Evolutionary conservation across 2,113 vertebrate genomes (phyloP).

Genomic region (Serilophus lunatus): DNA sequence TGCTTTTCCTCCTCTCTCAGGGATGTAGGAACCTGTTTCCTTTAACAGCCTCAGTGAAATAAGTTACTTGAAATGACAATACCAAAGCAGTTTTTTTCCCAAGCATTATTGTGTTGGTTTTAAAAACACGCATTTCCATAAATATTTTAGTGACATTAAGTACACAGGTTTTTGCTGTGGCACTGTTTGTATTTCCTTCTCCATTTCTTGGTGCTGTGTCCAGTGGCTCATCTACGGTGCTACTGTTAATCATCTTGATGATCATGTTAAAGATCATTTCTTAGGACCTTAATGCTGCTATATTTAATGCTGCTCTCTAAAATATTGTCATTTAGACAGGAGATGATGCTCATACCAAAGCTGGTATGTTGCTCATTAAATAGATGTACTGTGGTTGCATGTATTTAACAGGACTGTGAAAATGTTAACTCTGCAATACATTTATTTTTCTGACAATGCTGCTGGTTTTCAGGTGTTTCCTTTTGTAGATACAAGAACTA

Average conservation of each 20-base stretch:
- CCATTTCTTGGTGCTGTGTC: background rate
- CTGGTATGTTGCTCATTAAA: background rate
- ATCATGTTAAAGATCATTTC: background rate
- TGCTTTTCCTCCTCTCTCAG: background rate
- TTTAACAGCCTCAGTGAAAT: background rate
- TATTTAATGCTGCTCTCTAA: background rate
- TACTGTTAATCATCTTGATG: background rate
- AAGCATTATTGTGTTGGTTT: background rate
- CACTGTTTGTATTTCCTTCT: background rate
- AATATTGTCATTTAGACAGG: background rate
- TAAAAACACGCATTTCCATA: background rate
- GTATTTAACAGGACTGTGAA: background rate
- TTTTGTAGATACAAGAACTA: background rate
- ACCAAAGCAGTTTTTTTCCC: background rate
- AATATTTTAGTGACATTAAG: background rate
- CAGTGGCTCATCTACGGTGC: background rate
- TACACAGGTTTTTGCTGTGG: background rate
- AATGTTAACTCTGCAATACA: background rate
- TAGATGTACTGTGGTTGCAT: background rate
- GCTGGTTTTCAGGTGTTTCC: background rate
- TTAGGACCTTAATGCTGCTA: background rate
- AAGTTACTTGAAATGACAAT: background rate
- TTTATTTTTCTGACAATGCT: background rate
- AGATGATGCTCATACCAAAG: background rate
- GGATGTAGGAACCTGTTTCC: background rate